These are phyloP conservation scores for Balearica regulorum DNA, from an alignment of 2,797 vertebrate genomes.

Conservation along the genomic window DNA sequence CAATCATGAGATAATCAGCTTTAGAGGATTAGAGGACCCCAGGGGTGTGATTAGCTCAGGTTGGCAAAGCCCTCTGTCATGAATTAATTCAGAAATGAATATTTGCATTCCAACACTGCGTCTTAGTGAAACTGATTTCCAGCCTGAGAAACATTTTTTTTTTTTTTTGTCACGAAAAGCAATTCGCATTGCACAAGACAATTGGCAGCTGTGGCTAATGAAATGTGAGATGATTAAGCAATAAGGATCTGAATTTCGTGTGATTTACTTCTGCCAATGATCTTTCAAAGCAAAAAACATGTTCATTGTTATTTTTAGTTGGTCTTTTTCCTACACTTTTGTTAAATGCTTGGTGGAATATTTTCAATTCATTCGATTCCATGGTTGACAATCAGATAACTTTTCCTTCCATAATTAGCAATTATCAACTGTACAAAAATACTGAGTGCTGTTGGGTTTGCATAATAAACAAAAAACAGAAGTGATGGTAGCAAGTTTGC, in stretches of 20 bases:
- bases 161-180: background rate
- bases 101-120: slow-evolving; percentile 37
- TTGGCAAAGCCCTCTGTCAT: slow-evolving; percentile 41
- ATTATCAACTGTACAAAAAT: slow-evolving; percentile 49
- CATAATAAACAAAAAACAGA: slow-evolving; percentile 43
- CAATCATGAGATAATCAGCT: slow-evolving; percentile 69
- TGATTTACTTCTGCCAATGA: slow-evolving; percentile 38
- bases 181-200: slow-evolving; percentile 38
- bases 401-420: slow-evolving; percentile 55
- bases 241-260: slow-evolving; percentile 30
- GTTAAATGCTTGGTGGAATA: slow-evolving; percentile 12
- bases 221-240: slow-evolving; percentile 54
- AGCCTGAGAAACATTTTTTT: background rate
- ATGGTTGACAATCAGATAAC: slow-evolving; percentile 48
- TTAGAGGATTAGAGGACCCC: slow-evolving; percentile 63
- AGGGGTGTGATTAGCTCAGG: slow-evolving; percentile 51
- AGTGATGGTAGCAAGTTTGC: slow-evolving; percentile 25
- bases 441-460: slow-evolving; percentile 12
- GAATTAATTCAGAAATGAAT: slow-evolving; percentile 58
- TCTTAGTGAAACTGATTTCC: slow-evolving; percentile 1
- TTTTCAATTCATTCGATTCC: slow-evolving; percentile 44
- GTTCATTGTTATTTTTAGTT: slow-evolving; percentile 59
- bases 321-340: background rate
- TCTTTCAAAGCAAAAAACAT: slow-evolving; percentile 31
- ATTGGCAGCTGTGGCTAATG: slow-evolving; percentile 52